Evolutionary conservation across 2,113 vertebrate species (phyloP), one percentile per base, ranked within the genome.

Genomic region (Zapus hudsonius): DNA sequence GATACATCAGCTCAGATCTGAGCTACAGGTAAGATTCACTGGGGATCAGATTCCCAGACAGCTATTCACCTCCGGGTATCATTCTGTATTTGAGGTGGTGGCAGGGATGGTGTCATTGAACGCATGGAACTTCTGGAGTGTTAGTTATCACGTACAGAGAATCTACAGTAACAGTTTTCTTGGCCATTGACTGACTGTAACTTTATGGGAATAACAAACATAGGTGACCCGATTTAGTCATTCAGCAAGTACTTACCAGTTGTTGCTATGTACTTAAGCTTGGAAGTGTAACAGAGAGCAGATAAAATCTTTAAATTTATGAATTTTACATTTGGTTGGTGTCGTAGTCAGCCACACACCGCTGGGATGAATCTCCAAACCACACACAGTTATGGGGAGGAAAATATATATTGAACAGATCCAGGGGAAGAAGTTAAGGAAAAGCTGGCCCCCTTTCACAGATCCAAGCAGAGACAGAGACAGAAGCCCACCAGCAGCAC

Each of bases 1-100:
- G 80, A 97, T 99, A 33, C 98, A 99, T 23, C 98, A 98, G 36
- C 98, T 99, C 55, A 98, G 98, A 20, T 94, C 98, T 7, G 99
- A 99, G 94, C 96, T 99, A 73, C 99, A 99, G 99, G 98, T 98
- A 93, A 57, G 89, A 84, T 0, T 75, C 23, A 1, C 57, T 29
- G n/a, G 0, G 0, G 15, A 22, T 36, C 36, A 19, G n/a, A 67
- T 7, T 63, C 69, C 0, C 19, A 2, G 59, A 3, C 17, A 61
- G 0, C 8, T 0, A 9, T 29, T 25, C 16, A 16, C 44, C 15
- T 33, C 11, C 4, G 9, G 52, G 23, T 63, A 0, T 31, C 23
- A 29, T 40, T 90, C 59, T 90, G 17, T 69, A 17, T 55, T 63
- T 42, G 44, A 13, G 3, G 5, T 52, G 16, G 11, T 33, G 17